Percentiles rank a stretch among this genome's conserved stretches.
Conservation (phyloP, 2,113 vertebrate genomes). For the Hippocampus abdominalis region DNA sequence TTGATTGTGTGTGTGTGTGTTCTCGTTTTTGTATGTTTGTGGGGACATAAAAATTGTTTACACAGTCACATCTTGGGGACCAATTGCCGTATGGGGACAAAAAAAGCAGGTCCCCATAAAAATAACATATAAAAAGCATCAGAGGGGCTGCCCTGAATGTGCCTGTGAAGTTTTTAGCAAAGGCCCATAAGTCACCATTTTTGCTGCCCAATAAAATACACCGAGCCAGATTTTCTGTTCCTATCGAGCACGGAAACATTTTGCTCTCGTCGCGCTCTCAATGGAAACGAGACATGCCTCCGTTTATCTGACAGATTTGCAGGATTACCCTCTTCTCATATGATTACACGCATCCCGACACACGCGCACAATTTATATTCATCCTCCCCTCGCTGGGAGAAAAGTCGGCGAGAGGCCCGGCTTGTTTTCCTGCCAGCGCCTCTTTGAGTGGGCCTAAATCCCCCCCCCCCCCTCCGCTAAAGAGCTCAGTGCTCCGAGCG, state of each 20-base stretch:
- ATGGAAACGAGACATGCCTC: slow-evolving; percentile 43
- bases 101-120: no score
- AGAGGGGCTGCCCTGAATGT: no score
- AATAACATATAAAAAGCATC: no score
- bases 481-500: slow-evolving; percentile 40
- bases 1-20: slow-evolving; percentile 4
- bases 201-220: neutral
- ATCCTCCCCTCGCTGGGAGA: slow-evolving; percentile 18
- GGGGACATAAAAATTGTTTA: no score
- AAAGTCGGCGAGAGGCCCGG: slow-evolving; percentile 27
- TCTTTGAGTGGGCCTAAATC: slow-evolving; percentile 34
- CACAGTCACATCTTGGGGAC: no score
- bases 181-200: no score
- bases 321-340: slow-evolving; percentile 35
- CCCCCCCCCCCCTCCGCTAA: neutral
- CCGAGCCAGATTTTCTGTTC: neutral
- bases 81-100: no score
- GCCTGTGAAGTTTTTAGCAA: no score
- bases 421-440: slow-evolving; percentile 32
- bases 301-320: slow-evolving; percentile 54
- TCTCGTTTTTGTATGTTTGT: no score
- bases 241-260: slow-evolving; percentile 25
- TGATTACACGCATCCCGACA: slow-evolving; percentile 32
- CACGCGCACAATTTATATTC: slow-evolving; percentile 22
- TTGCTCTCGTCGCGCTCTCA: slow-evolving; percentile 18